Conservation (phyloP, 2,888 invertebrate species). For the Oligia latruncula region DNA sequence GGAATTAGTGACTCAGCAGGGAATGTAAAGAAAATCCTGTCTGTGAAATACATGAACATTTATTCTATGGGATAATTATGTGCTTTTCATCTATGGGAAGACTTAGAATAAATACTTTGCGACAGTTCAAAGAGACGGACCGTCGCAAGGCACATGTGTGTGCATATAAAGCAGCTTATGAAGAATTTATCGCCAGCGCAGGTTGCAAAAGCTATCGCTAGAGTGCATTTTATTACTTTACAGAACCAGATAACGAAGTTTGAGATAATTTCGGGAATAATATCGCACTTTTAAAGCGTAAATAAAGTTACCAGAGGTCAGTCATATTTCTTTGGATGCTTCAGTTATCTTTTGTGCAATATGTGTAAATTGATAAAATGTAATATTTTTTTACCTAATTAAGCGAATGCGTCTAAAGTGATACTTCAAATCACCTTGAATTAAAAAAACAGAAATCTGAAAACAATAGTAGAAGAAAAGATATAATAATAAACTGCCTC, state of each 20-base stretch:
- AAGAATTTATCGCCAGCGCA: conserved; percentile 68
- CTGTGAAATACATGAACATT: not conserved
- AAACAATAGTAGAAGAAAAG: conserved; percentile 3
- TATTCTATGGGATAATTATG: not conserved
- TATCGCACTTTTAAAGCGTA: conserved; percentile 43
- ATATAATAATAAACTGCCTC: not conserved
- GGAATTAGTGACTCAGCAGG: conserved; percentile 8
- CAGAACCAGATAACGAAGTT: conserved; percentile 48
- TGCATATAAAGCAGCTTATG: conserved; percentile 57
- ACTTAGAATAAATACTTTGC: conserved; percentile 19
- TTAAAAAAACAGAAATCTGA: not conserved
- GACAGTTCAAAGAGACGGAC: conserved; percentile 33
- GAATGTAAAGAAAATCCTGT: conserved; percentile 4
- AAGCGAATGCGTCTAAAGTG: conserved; percentile 19
- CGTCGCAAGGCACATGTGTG: conserved; percentile 9
- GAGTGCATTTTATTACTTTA: conserved; percentile 72
- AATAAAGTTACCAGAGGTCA: conserved; percentile 55
- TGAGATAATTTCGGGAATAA: conserved; percentile 52
- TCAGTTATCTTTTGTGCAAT: conserved; percentile 27
- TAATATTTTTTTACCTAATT: conserved; percentile 21
- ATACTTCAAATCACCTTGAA: conserved; percentile 23
- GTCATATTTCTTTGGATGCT: conserved; percentile 10
- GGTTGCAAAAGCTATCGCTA: conserved; percentile 82
- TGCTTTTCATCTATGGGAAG: conserved; percentile 5
- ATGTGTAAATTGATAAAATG: conserved; percentile 45